Evolutionary conservation across 1,140 invertebrate species (phyloP).

Genomic region (Artemia franciscana): DNA sequence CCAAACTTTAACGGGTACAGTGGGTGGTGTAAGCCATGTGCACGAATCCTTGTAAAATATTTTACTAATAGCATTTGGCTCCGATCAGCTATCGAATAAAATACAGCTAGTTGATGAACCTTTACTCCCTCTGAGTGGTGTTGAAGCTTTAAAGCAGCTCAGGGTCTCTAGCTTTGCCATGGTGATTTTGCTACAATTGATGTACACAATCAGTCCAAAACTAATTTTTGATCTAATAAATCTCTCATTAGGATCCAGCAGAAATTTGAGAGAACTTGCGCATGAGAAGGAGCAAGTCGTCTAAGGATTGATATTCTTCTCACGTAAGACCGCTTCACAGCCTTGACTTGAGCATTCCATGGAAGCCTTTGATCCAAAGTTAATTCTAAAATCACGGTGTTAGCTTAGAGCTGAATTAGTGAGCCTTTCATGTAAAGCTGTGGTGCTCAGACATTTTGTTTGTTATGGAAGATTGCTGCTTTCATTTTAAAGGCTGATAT

Average conservation of each 20-base stretch:
- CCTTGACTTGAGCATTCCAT: background rate
- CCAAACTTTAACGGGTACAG: background rate
- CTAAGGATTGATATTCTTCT: background rate
- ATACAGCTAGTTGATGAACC: background rate
- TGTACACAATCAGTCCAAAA: background rate
- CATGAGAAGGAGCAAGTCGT: background rate
- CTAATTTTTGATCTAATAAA: background rate
- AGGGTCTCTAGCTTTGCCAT: background rate
- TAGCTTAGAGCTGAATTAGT: background rate
- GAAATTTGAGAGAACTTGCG: too few species aligned
- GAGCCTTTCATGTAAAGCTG: background rate
- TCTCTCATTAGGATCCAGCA: background rate
- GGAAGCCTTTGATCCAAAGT: background rate
- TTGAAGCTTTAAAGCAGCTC: background rate
- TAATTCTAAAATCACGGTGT: background rate
- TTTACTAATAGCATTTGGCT: background rate
- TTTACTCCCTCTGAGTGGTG: background rate
- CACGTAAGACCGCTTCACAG: background rate
- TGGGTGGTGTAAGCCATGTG: background rate
- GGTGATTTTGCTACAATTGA: background rate
- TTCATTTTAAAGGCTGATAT: background rate
- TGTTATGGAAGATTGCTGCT: background rate
- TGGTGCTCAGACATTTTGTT: background rate
- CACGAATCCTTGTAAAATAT: background rate
- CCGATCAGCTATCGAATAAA: background rate